Base-by-base conservation (phyloP, 2,797 vertebrate species). In the Luscinia megarhynchos region DNA sequence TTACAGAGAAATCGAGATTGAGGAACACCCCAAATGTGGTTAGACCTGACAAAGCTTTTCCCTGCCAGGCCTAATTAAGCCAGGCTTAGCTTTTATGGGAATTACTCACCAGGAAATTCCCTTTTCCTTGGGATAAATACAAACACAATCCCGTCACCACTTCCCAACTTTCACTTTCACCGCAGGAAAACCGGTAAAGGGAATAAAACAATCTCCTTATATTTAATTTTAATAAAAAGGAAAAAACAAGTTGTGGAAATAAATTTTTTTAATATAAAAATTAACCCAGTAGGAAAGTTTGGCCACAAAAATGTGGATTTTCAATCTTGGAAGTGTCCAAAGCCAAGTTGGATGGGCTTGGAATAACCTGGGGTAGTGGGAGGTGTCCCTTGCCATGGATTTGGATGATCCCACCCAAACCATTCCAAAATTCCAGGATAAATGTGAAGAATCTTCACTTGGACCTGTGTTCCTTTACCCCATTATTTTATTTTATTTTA, bases 71-170 rank as follows among this genome's bases (percentile, higher is more conserved):
- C 21, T 53, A 19, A 34, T 63, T 45, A 76, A 59, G 7, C 43
- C 40, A 19, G 72, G 15, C 48, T 57, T 13, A 19, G 29, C 27
- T 27, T 70, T 90, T 36, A 11, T 21, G 61, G 61, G 43, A 46
- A 78, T 88, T 55, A 80, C 29, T 89, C 87, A 84, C 1, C 29
- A 69, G 70, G 59, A 87, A 73, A 66, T 36, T 61, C 29, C 48
- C 38, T 88, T 87, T 87, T 63, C 19, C 30, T 32, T 59, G 50
- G 62, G 53, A 41, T 43, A 59, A 57, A 59, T 0, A 16, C 1
- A 7, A 2, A 10, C 18, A 21, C 10, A 4, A 16, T 4, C 6
- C 29, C 0, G 0, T 5, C 3, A 3, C 19, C 12, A 6, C 9
- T 69, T 45, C 67, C 32, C 5, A 0, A 11, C 21, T 93, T 80